Base-by-base conservation (phyloP, 2,113 vertebrate species). In the Cettia cetti region DNA sequence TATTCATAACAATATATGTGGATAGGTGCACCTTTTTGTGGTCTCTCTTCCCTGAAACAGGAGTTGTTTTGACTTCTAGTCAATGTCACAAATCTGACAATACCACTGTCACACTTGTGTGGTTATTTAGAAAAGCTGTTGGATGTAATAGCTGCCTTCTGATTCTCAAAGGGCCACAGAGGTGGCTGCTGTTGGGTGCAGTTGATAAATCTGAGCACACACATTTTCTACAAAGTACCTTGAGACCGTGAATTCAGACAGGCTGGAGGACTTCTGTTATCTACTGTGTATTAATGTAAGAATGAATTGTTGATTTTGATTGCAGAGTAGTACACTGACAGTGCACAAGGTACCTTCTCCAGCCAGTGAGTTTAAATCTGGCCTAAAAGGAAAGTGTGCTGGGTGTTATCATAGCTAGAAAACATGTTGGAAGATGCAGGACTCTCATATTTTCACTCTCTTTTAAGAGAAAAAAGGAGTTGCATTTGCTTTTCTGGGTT, bases 41-140 rank as follows among this genome's bases (percentile, higher is more conserved):
- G 11, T 37, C 42, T 75, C 8, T 64, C 11, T 78, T 77, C 18
- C 60, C 13, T 64, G 52, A 71, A 92, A 31, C 11, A 14, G n/a
- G 31, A 75, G 28, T 82, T 75, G 11, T 42, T 80, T 75, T 90
- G 66, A n/a, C 20, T 82, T 57, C 8, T 26, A 33, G 13, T 71
- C 66, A 9, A 7, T 66, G 71, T 86, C 50, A 14, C 26, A 45
- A 24, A 35, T 21, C 33, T 78, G 40, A 15, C 42, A 60, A 30
- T 87, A 59, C 33, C 44, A 47, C 19, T 0, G 0, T 56, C 30
- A 64, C 57, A 33, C 22, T 27, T 18, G 1, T 26, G 3, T 33
- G 30, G 35, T 45, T 66, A 13, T 19, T 84, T 65, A 57, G 72
- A 39, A 77, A 82, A 81, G 35, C 39, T 92, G 26, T 45, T 86